phyloP scores from a whole-genome alignment of 2,113 vertebrate species.

The Danionella cerebrum region DNA sequence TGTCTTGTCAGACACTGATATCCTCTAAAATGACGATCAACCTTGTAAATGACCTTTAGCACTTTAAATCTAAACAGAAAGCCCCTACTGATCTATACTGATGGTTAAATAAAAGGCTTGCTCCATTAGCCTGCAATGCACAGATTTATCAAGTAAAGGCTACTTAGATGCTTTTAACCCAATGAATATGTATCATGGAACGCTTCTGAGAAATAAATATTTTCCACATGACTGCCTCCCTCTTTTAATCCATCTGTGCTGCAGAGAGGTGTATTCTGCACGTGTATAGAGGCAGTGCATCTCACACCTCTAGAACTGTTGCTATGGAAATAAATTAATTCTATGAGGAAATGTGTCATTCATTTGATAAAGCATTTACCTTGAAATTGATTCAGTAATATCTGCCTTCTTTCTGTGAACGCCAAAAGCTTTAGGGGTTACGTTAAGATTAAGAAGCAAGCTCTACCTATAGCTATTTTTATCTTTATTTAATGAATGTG shows the following conservation, averaged over 20 bases:
- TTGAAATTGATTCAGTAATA: background rate
- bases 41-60: background rate
- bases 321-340: background rate
- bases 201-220: background rate
- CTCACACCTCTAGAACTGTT: background rate
- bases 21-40: background rate
- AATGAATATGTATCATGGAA: background rate
- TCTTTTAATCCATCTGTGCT: background rate
- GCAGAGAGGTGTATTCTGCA: background rate
- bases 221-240: background rate
- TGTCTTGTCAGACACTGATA: background rate
- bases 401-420: background rate
- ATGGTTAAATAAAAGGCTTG: background rate
- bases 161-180: background rate
- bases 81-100: background rate
- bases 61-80: background rate
- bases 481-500: background rate
- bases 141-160: background rate
- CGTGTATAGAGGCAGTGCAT: background rate
- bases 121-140: background rate
- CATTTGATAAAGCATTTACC: background rate
- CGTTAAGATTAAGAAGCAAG: background rate
- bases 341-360: background rate
- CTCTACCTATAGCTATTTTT: background rate
- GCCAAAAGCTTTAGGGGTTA: conserved; percentile 2